phyloP scores from a whole-genome alignment of 37 sponge, comb jelly and placozoan species.

The Halichondria panicea region DNA sequence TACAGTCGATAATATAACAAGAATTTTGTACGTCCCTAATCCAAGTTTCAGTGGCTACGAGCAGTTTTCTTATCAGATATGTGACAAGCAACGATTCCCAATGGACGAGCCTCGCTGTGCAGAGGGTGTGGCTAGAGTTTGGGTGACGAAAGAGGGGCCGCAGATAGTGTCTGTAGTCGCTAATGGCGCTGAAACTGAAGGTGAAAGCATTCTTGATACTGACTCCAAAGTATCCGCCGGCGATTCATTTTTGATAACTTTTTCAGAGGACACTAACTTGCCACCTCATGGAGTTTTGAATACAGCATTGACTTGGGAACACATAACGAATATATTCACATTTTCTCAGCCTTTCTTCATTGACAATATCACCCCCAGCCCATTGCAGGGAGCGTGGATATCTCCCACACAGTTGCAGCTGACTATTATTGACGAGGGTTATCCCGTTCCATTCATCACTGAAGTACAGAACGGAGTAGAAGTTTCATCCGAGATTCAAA shows the following conservation, averaged over 20 bases:
- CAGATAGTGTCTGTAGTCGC: conserved; percentile 56
- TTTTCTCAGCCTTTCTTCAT: conserved; percentile 71
- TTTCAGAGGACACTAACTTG: conserved; percentile 78
- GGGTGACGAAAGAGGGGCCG: conserved; percentile 65
- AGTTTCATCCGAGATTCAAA: conserved; percentile 10
- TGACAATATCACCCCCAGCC: conserved; percentile 5
- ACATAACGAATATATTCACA: conserved; percentile 59
- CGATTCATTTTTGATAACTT: conserved; percentile 55
- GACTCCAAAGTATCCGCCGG: conserved; percentile 77
- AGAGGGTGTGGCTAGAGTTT: conserved; percentile 58
- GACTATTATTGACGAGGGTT: conserved; percentile 71
- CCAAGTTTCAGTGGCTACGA: conserved; percentile 71
- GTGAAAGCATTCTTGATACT: background rate
- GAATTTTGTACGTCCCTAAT: conserved; percentile 61
- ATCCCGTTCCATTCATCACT: conserved; percentile 67
- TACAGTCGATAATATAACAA: background rate
- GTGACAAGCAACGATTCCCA: conserved; percentile 32
- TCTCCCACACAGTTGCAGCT: conserved; percentile 41
- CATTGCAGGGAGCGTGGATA: conserved; percentile 68
- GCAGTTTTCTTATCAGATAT: conserved; percentile 65
- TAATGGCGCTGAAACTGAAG: background rate
- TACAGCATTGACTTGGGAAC: conserved; percentile 17
- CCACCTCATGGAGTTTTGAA: conserved; percentile 57
- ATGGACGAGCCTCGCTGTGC: conserved; percentile 39
- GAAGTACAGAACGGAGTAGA: background rate